Base-by-base conservation (phyloP, 2,113 vertebrate genomes). In the Passer montanus region DNA sequence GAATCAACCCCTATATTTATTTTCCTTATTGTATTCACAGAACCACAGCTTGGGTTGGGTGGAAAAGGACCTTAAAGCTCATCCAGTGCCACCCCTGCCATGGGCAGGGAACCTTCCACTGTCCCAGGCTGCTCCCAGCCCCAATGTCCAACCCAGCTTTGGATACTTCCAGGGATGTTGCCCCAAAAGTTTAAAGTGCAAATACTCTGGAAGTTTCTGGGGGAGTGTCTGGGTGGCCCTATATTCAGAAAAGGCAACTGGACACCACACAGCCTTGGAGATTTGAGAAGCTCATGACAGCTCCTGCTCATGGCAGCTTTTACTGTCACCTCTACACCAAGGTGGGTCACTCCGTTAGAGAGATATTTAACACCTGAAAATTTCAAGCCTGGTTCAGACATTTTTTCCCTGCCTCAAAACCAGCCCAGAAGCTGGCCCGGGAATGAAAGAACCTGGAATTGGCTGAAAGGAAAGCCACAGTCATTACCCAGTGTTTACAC, bases 131-230 rank as follows among this genome's bases (percentile, higher is more conserved):
- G 13, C 53, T 89, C 69, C 70, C 41, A 76, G 17, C 24, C 55
- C 13, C 31, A 15, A 0, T 0, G 0, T 53, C 69, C 53, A 60
- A 0, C 24, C 14, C 9, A 21, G 30, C 30, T 53, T 53, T 15
- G 47, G 15, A 1, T 46, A 60, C 4, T 68, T 0, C 24, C 70
- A 68, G 30, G 7, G 9, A 55, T 27, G 28, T 39, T 83, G 6
- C 11, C 33, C 64, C 17, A 59, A 62, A 79, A 79, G 4, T 7
- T 53, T 55, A 5, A 81, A 81, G 27, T 1, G 43, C n/a, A 66
- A 81, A 77, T 20, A n/a, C 20, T 10, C 20, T n/a, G 1, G 19
- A 6, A 47, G 11, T 22, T 63, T 50, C 11, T 41, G 27, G 7
- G 15, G 13, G 4, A 44, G 11, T 5, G 6, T 43, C 30, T n/a